phyloP scores from a whole-genome alignment of 2,113 vertebrate genomes.

The Gymnobelideus leadbeateri region DNA sequence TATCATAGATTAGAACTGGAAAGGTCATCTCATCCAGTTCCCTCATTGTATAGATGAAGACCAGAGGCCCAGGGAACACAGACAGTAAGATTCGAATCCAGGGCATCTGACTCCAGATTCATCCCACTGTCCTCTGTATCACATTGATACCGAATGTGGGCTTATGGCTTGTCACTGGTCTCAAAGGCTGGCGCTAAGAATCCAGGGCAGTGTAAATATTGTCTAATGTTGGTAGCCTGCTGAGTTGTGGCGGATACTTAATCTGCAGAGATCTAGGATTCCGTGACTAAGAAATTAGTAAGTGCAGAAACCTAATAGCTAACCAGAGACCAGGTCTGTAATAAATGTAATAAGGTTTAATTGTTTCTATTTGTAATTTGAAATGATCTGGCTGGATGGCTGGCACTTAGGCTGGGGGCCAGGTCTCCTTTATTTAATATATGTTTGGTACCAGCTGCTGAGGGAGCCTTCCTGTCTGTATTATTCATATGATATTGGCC shows the following conservation, averaged over 20 bases:
- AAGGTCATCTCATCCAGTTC: background rate
- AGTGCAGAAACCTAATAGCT: conserved; percentile 65
- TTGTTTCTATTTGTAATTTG: conserved; percentile 78
- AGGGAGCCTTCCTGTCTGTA: conserved; percentile 78
- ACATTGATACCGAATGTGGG: background rate
- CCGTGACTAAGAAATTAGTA: conserved; percentile 70
- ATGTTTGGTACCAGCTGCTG: conserved; percentile 68
- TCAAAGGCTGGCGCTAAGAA: background rate
- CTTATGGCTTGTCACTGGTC: background rate
- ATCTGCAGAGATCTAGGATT: conserved; percentile 65
- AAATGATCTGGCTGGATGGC: conserved; percentile 72
- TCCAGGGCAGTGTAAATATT: conserved; percentile 1
- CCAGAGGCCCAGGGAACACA: background rate
- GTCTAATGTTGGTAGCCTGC: conserved; percentile 45
- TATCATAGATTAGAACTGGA: background rate
- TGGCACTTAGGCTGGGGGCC: conserved; percentile 59
- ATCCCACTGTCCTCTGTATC: background rate
- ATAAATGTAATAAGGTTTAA: conserved; percentile 71
- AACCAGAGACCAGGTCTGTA: conserved; percentile 62
- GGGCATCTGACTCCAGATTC: background rate
- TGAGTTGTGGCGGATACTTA: conserved; percentile 38
- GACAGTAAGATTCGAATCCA: background rate
- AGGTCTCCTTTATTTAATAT: conserved; percentile 70
- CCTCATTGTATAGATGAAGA: background rate
- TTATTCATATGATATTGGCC: conserved; percentile 77